These are phyloP conservation scores for Halocynthia roretzi DNA, from an alignment of 23 tunicate species.

Conservation along the genomic window DNA sequence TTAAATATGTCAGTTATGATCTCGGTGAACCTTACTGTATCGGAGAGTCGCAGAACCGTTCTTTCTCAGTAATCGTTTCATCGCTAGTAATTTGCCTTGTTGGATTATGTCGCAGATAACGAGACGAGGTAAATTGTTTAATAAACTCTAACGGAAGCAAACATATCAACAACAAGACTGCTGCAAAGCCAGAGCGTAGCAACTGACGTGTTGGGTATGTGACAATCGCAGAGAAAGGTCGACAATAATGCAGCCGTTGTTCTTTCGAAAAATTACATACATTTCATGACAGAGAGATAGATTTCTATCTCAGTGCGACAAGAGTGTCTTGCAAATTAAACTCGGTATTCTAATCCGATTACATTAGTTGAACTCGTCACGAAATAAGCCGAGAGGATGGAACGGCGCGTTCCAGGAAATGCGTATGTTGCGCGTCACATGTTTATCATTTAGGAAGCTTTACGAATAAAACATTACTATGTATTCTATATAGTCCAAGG, in stretches of 20 bases:
- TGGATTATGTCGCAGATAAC: conserved; percentile 24
- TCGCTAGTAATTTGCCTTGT: conserved; percentile 3
- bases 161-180: conserved; percentile 19
- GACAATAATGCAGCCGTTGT: no score
- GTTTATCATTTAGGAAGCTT: not conserved
- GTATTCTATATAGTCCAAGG: not conserved
- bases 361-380: conserved; percentile 1
- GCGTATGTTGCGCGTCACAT: not conserved
- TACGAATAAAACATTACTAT: not conserved
- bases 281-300: no score
- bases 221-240: no score
- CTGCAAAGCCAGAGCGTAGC: no score
- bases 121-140: conserved; percentile 10
- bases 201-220: no score
- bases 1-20: no score
- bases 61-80: no score
- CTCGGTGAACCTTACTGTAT: no score
- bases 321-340: no score
- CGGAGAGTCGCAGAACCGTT: no score
- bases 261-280: no score
- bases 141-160: conserved; percentile 22
- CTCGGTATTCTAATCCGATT: conserved; percentile 18
- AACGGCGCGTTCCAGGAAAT: not conserved
- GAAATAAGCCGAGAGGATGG: not conserved
- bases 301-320: no score